Evolutionary conservation across 2,888 invertebrate species (phyloP), one percentile per base, ranked within the genome.

Genomic region (Hipparchia sbordonii): DNA sequence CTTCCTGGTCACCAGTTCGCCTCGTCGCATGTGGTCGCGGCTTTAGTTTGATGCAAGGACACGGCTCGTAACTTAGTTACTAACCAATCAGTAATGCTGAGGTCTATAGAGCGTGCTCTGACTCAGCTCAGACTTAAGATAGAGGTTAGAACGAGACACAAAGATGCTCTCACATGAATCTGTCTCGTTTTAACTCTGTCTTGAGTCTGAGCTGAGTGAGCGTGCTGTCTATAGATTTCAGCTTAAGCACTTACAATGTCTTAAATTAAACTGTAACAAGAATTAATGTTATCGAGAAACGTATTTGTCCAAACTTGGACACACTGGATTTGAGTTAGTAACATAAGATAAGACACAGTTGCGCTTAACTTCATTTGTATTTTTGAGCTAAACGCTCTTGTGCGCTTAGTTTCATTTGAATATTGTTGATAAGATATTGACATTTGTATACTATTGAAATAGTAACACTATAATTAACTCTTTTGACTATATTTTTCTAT

Each of bases 1-100:
- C 92, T 93, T 93, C 93, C 93, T 93, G 93, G 81, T 91, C 85
- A 87, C 87, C 84, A 83, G 91, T 84, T 90, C 80, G 87, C 92
- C 91, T 91, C 91, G 89, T 81, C 80, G 82, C 33, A 65, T 68
- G 73, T 83, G 81, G 83, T 81, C 82, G 81, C 81, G 77, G 73
- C 77, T 77, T 77, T 73, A 78, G 77, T 83, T 83, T 79, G 82
- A 71, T 70, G 74, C 82, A 83, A 83, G 83, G 83, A 81, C 81
- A 77, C 74, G 54, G 54, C 67, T 10, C n/a, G 45, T 13, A 56
- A 56, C 67, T 56, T 13, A 13, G 67, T 67, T 45, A 51, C 52
- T 65, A 52, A 65, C 65, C 65, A 52, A 52, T 65, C 13, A 13
- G 48, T 63, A 10, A 7, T 23, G 23, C 23, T 23, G 23, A 23